Percentiles rank a stretch among this genome's conserved stretches.
These are phyloP conservation scores for Pseudomyrmex sp. DNA, from an alignment of 1,140 invertebrate genomes.

Conservation along the genomic window DNA sequence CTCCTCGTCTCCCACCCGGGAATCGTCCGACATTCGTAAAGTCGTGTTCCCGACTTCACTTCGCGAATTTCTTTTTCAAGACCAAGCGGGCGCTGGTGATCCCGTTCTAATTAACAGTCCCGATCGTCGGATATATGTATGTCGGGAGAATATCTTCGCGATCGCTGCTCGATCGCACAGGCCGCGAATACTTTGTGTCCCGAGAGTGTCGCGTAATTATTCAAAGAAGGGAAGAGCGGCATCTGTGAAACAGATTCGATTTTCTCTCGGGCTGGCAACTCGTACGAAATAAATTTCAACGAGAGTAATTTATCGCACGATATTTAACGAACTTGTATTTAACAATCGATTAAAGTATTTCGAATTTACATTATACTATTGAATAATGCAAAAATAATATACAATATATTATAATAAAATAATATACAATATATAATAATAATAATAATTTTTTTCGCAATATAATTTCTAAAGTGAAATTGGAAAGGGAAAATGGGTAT, in stretches of 20 bases:
- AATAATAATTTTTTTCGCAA: no score
- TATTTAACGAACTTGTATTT: constrained; percentile 25
- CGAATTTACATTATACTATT: background rate
- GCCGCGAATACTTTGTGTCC: background rate
- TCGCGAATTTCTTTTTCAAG: constrained; percentile 63
- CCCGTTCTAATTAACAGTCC: constrained; percentile 63
- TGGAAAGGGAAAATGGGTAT: no score
- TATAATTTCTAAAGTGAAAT: no score
- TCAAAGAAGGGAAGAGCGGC: background rate
- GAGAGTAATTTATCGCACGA: constrained; percentile 36
- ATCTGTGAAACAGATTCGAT: constrained; percentile 25
- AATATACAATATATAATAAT: no score
- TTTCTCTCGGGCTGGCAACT: constrained; percentile 22
- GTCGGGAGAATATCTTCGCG: constrained; percentile 24
- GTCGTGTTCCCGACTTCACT: constrained; percentile 69
- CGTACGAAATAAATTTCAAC: constrained; percentile 31
- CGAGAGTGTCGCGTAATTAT: constrained; percentile 32
- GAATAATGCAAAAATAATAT: no score
- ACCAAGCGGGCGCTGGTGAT: constrained; percentile 61
- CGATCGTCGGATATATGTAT: constrained; percentile 21
- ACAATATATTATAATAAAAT: no score
- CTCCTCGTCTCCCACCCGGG: constrained; percentile 21
- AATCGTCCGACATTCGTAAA: constrained; percentile 66
- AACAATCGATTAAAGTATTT: constrained; percentile 46
- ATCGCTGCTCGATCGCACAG: constrained; percentile 28